These are phyloP conservation scores for Candoia aspera DNA, from an alignment of 2,113 vertebrate genomes.

Conservation along the genomic window DNA sequence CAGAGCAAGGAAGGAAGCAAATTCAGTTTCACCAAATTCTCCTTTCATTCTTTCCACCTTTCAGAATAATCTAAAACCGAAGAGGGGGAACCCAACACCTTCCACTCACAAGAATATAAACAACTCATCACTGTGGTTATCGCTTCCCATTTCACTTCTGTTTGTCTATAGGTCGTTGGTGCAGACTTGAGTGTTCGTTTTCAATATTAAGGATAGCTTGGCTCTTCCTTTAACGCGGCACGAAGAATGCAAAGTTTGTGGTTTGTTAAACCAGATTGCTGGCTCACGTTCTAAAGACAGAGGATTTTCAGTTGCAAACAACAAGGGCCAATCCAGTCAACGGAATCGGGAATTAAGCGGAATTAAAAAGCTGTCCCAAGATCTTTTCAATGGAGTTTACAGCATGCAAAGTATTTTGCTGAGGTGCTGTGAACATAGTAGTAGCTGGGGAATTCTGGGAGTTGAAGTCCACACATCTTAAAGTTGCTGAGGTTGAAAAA, in stretches of 20 bases:
- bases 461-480: too few species aligned
- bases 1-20: background rate
- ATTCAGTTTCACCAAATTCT: constrained; percentile 15
- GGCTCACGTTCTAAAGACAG: too few species aligned
- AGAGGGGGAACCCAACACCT: constrained; percentile 20
- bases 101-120: constrained; percentile 61
- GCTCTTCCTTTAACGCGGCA: constrained; percentile 57
- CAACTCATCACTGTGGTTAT: constrained; percentile 65
- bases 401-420: background rate
- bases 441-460: background rate
- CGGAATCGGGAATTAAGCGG: background rate
- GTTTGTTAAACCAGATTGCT: constrained; percentile 11
- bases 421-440: background rate
- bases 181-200: constrained; percentile 48
- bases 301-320: background rate
- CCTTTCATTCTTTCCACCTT: constrained; percentile 60
- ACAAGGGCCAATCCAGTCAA: background rate
- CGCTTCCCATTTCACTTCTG: constrained; percentile 65
- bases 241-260: constrained; percentile 39
- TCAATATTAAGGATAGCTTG: constrained; percentile 54
- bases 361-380: too few species aligned
- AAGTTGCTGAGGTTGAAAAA: too few species aligned
- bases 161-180: constrained; percentile 66
- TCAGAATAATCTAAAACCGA: constrained; percentile 6
- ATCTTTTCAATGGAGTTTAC: background rate